These are phyloP conservation scores for Poicephalus meyeri DNA, from an alignment of 2,113 vertebrate species.

Conservation along the genomic window DNA sequence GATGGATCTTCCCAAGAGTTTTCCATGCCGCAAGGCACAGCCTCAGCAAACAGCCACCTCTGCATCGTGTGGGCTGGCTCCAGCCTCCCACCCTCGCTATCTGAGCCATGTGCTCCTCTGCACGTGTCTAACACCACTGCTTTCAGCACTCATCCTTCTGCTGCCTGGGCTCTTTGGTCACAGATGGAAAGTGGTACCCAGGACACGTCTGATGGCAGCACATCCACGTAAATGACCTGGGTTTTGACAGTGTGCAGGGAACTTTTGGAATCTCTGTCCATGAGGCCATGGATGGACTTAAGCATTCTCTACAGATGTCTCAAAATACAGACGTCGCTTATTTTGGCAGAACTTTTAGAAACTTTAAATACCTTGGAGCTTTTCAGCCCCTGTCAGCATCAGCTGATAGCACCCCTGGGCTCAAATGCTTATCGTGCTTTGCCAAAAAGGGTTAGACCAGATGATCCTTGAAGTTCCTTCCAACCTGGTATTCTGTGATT, in stretches of 20 bases:
- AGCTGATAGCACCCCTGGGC: not conserved
- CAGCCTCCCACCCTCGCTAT: not conserved
- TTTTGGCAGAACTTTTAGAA: not conserved
- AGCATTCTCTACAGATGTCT: not conserved
- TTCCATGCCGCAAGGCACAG: not conserved
- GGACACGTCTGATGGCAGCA: accelerated
- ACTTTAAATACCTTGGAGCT: not conserved
- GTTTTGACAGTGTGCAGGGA: accelerated
- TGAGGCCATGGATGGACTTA: too few relatives aligned
- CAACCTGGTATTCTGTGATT: not conserved
- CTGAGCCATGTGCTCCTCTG: not conserved
- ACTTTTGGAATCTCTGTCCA: not conserved
- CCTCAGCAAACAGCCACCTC: not conserved
- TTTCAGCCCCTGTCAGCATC: not conserved
- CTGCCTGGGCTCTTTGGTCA: accelerated
- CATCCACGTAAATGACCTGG: not conserved
- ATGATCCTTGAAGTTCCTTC: not conserved
- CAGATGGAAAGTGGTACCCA: not conserved
- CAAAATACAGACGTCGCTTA: not conserved
- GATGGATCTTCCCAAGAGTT: not conserved
- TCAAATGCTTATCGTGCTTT: not conserved
- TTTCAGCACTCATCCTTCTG: accelerated
- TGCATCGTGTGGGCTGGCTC: not conserved
- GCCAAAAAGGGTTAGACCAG: not conserved
- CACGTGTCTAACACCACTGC: accelerated